Conservation (phyloP, 2,888 invertebrate species). For the Drosophila atripex region DNA sequence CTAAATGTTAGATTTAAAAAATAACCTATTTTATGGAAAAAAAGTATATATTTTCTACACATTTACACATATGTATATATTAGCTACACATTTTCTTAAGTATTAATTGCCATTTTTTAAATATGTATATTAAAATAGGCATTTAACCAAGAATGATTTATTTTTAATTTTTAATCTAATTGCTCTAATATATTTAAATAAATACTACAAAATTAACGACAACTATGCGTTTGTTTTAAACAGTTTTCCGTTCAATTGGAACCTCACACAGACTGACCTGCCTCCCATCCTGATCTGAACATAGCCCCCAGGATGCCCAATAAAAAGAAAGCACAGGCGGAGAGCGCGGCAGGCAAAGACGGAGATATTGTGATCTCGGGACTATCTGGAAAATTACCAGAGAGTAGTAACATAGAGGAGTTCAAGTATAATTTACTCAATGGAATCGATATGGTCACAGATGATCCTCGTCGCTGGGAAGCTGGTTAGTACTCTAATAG, state of each 20-base stretch:
- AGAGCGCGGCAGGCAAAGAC: constrained; percentile 22
- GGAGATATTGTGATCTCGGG: constrained; percentile 91
- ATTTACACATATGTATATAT: no score
- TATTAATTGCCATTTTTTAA: no score
- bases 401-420: constrained; percentile 95
- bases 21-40: no score
- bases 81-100: no score
- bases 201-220: neutral
- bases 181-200: neutral
- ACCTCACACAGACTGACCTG: constrained; percentile 16
- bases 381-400: constrained; percentile 94
- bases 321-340: constrained; percentile 47
- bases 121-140: no score
- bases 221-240: neutral
- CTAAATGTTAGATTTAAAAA: no score
- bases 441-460: constrained; percentile 96
- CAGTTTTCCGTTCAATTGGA: constrained; percentile 5
- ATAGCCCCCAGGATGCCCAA: constrained; percentile 51
- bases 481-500: constrained; percentile 84
- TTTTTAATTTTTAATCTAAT: no score
- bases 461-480: constrained; percentile 95
- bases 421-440: constrained; percentile 95
- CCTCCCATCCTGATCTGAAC: constrained; percentile 42
- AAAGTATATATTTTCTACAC: no score
- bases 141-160: no score